Evolutionary conservation across 2,888 invertebrate species (phyloP), one percentile per base, ranked within the genome.

Genomic region (Agrochola litura): DNA sequence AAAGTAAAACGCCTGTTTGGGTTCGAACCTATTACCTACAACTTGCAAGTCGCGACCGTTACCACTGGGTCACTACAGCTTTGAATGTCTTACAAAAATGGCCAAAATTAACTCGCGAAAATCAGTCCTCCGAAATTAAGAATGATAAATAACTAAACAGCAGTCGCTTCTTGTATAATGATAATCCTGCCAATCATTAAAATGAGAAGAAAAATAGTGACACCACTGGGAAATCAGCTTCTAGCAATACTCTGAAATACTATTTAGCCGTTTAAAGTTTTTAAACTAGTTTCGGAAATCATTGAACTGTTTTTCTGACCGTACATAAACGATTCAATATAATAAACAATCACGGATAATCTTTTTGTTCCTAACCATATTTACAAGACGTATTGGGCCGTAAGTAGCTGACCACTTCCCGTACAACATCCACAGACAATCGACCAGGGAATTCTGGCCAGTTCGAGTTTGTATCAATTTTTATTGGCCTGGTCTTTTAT

Each of bases 291-390:
- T 60, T 60, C 19, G 16, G 60, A 10, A 61, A 30, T 10, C 16
- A 16, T 25, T 19, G 6, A 6, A 79, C 69, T 71, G 1, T 9
- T 0, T 77, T 56, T 60, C 67, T 69, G 75, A 84, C 91, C 85
- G 90, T 96, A 94, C 95, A 69, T 91, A 91, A 94, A 95, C 94
- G 94, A 95, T 96, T 95, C 95, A 95, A 96, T 96, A 96, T 95
- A 94, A 95, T 94, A 94, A 95, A 95, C 94, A 94, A 94, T 94
- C 94, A 94, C 89, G 90, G 90, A 84, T 89, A 85, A 87, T 80
- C 91, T 93, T 96, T 96, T 95, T 96, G 92, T 89, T 94, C 91
- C 82, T 88, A 86, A 83, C 89, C 90, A 87, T 88, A 90, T 90
- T 91, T 91, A 90, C 89, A 87, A 89, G 89, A 88, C 86, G 85